phyloP scores from a whole-genome alignment of 2,113 vertebrate species.

The Leptosomus discolor region DNA sequence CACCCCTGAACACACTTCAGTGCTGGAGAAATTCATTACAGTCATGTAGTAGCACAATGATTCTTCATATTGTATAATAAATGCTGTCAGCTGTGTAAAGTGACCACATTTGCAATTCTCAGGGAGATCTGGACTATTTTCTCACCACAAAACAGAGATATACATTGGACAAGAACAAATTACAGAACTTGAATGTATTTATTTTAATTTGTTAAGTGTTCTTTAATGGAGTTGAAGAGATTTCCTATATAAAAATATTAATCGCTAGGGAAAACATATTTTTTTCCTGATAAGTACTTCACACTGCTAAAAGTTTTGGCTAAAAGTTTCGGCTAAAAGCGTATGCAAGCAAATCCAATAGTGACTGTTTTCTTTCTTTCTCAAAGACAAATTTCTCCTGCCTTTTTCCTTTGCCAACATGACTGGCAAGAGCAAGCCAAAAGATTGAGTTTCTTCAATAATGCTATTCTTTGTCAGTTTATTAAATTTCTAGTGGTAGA shows the following conservation, averaged over 20 bases:
- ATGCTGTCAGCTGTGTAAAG: slow-evolving; percentile 21
- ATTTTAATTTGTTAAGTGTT: neutral
- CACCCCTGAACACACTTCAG: neutral
- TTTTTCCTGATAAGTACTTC: neutral
- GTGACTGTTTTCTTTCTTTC: neutral
- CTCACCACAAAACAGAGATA: neutral
- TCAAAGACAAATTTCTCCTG: neutral
- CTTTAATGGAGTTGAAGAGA: neutral
- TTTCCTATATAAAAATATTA: neutral
- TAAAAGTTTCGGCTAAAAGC: neutral
- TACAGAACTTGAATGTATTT: neutral
- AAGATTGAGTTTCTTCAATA: neutral
- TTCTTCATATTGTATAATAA: slow-evolving; percentile 46
- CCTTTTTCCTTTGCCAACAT: neutral
- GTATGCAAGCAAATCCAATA: neutral
- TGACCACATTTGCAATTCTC: neutral
- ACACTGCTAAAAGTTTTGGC: neutral
- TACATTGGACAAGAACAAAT: slow-evolving; percentile 1
- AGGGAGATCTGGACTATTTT: neutral
- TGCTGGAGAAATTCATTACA: neutral
- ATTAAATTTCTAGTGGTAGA: neutral
- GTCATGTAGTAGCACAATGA: neutral
- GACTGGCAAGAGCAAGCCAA: neutral
- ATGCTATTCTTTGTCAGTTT: neutral
- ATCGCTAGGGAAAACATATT: neutral